Percentiles rank a stretch among this genome's conserved stretches.
phyloP scores from a whole-genome alignment of 2,888 invertebrate genomes.

The Arge pagana region DNA sequence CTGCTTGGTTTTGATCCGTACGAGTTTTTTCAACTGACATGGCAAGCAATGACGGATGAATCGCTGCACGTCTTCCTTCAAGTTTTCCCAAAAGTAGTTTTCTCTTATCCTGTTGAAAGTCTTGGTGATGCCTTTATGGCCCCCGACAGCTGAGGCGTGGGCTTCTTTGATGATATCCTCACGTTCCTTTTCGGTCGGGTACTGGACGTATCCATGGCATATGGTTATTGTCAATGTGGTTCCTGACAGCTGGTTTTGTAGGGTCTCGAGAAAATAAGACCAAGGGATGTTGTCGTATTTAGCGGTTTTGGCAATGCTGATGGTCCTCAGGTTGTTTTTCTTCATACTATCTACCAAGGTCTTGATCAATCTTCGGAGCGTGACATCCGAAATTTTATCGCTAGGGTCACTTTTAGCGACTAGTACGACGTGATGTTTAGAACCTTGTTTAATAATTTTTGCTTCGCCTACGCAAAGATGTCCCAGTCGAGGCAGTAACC shows the following conservation, averaged over 20 bases:
- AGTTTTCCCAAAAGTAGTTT: not conserved
- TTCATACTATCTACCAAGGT: not conserved
- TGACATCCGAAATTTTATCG: not conserved
- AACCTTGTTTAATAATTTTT: not conserved
- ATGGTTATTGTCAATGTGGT: not conserved
- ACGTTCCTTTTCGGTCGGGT: not conserved
- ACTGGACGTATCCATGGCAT: not conserved
- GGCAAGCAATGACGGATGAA: slow-evolving; percentile 7
- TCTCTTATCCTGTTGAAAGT: not conserved
- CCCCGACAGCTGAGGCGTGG: not conserved
- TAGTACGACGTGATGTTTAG: not conserved
- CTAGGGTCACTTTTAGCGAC: no score
- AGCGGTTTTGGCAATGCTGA: slow-evolving; percentile 16
- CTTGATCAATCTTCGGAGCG: not conserved
- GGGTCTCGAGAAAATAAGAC: not conserved
- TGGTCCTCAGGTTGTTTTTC: not conserved
- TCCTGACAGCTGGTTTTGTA: not conserved
- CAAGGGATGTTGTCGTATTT: slow-evolving; percentile 11
- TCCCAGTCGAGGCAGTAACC: not conserved
- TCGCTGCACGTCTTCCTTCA: slow-evolving; percentile 2
- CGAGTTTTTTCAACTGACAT: slow-evolving; percentile 19
- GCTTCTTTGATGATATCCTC: slow-evolving; percentile 2
- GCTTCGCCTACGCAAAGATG: not conserved
- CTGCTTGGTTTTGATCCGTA: slow-evolving; percentile 14
- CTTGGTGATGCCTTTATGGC: slow-evolving; percentile 8